These are phyloP conservation scores for Meiosimyza decipiens DNA, from an alignment of 2,888 invertebrate species.

Conservation along the genomic window DNA sequence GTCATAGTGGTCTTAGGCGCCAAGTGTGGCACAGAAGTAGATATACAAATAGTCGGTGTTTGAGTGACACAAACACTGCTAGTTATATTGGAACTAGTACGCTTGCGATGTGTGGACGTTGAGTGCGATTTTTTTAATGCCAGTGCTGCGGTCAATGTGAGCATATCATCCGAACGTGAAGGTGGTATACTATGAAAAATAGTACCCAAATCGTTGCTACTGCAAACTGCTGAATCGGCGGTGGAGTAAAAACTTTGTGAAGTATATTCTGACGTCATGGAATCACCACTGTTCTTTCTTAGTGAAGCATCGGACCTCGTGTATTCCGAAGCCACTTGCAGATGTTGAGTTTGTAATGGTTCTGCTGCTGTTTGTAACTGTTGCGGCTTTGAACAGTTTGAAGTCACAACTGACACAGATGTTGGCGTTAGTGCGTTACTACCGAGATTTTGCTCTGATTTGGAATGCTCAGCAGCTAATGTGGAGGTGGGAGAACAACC, in stretches of 20 bases:
- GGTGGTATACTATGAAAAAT: constrained; percentile 73
- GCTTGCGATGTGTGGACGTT: constrained; percentile 70
- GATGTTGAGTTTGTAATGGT: constrained; percentile 45
- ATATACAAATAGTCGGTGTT: constrained; percentile 52
- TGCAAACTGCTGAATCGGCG: constrained; percentile 53
- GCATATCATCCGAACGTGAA: constrained; percentile 83
- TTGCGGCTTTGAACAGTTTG: background rate
- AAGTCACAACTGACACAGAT: background rate
- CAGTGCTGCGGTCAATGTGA: constrained; percentile 68
- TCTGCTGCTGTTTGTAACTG: background rate
- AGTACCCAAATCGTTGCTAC: constrained; percentile 52
- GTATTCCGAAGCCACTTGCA: constrained; percentile 49
- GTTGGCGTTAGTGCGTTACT: constrained; percentile 46
- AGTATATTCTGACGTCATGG: constrained; percentile 69
- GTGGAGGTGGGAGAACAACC: constrained; percentile 39
- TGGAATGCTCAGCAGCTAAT: constrained; percentile 76
- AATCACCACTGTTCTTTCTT: constrained; percentile 72
- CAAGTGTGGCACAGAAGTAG: constrained; percentile 74
- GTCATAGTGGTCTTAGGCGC: constrained; percentile 69
- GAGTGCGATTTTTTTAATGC: constrained; percentile 69
- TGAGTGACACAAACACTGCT: constrained; percentile 41
- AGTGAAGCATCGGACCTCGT: constrained; percentile 59
- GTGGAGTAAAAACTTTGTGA: constrained; percentile 67
- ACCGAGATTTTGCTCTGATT: constrained; percentile 79
- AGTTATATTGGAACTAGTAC: constrained; percentile 70